These are phyloP conservation scores for Phyllotis vaccarum DNA, from an alignment of 2,797 vertebrate species.

Conservation along the genomic window DNA sequence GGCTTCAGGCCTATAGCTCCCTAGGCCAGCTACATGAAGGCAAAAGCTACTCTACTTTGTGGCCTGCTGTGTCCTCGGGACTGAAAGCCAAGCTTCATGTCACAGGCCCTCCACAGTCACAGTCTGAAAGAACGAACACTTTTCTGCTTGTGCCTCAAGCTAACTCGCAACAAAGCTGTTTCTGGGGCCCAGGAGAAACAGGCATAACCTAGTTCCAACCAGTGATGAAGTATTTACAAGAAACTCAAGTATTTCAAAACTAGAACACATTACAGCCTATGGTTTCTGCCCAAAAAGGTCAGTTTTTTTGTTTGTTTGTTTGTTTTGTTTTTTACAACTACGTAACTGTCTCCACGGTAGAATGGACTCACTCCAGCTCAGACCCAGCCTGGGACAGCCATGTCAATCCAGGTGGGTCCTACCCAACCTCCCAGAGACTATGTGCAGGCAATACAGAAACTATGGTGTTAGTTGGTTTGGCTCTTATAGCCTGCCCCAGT, in stretches of 20 bases:
- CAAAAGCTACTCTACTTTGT: not conserved
- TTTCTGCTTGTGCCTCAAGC: not conserved
- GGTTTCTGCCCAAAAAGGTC: not conserved
- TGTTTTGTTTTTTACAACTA: not conserved
- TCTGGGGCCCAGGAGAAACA: not conserved
- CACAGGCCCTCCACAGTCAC: not conserved
- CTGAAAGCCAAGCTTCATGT: rapidly evolving
- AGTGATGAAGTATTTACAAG: conserved; percentile 14
- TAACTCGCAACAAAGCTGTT: not conserved
- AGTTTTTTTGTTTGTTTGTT: not conserved
- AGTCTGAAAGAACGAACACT: not conserved
- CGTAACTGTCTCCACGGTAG: not conserved
- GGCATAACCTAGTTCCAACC: not conserved
- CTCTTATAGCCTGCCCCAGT: not conserved
- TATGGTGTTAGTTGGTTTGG: not conserved
- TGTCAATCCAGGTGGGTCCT: not conserved
- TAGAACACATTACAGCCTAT: not conserved
- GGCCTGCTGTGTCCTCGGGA: not conserved
- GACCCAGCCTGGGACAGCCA: not conserved
- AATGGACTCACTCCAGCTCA: not conserved
- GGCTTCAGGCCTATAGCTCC: not conserved
- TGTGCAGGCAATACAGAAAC: not conserved
- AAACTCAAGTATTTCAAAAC: conserved; percentile 34
- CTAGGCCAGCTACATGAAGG: rapidly evolving
- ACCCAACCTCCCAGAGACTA: not conserved